phyloP scores from a whole-genome alignment of 2,888 invertebrate genomes.

The Ametastegia equiseti region DNA sequence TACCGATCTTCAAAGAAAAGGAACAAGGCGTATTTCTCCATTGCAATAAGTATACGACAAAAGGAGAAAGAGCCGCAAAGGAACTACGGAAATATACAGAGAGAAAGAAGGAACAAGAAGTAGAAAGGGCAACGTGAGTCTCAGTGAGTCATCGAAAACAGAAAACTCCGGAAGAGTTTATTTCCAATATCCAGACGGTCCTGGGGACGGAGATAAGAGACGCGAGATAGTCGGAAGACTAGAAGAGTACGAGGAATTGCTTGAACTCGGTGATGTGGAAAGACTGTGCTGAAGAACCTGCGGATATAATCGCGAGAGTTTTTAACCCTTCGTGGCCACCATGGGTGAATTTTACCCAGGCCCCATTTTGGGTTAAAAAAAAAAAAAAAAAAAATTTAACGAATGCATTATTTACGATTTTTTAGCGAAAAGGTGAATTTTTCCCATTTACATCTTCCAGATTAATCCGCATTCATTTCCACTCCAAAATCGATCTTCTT shows the following conservation, averaged over 20 bases:
- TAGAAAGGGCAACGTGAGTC: not conserved
- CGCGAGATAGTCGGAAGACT: not conserved
- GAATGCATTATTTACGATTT: no score
- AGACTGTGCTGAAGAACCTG: conserved; percentile 1
- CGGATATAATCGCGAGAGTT: conserved; percentile 9
- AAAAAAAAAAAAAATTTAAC: no score
- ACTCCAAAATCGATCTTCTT: no score
- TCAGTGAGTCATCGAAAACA: conserved; percentile 20
- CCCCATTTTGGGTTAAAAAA: no score
- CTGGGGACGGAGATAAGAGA: conserved; percentile 1
- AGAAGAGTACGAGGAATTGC: conserved; percentile 15
- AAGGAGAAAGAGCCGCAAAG: conserved; percentile 5
- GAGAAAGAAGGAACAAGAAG: not conserved
- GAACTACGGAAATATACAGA: no score
- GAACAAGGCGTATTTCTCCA: not conserved
- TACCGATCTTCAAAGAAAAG: not conserved
- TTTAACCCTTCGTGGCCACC: no score
- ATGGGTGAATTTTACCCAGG: no score
- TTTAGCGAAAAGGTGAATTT: no score
- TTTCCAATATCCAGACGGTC: not conserved
- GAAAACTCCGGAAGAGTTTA: conserved; percentile 35
- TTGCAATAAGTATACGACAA: not conserved
- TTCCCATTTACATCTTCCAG: no score
- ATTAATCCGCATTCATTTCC: no score
- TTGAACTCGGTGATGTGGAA: not conserved